These are phyloP conservation scores for Drosophila ananassae DNA, from an alignment of 1,140 invertebrate genomes.

Conservation along the genomic window DNA sequence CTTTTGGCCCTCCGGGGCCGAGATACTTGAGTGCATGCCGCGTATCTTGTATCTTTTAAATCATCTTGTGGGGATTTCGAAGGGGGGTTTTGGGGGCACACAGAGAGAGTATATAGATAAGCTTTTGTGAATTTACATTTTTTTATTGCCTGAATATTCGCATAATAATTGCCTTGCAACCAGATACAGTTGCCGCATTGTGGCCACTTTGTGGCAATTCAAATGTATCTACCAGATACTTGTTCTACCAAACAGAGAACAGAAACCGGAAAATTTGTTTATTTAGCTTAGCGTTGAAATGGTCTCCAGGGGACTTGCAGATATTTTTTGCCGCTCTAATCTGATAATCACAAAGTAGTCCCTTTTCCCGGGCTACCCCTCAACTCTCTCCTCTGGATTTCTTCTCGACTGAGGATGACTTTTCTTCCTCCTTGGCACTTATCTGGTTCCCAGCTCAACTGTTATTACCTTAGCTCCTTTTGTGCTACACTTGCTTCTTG, in stretches of 20 bases:
- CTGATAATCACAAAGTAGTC: slow-evolving; percentile 35
- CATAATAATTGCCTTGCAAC: slow-evolving; percentile 49
- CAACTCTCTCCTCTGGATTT: not conserved
- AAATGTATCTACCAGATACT: slow-evolving; percentile 59
- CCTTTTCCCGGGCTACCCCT: not conserved
- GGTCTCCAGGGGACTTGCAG: slow-evolving; percentile 52
- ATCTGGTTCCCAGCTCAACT: slow-evolving; percentile 41
- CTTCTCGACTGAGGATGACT: slow-evolving; percentile 15
- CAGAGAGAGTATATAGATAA: slow-evolving; percentile 23
- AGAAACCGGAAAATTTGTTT: slow-evolving; percentile 39
- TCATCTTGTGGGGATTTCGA: slow-evolving; percentile 34
- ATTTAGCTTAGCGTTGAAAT: slow-evolving; percentile 52
- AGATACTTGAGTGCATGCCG: slow-evolving; percentile 37
- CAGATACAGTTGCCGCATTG: slow-evolving; percentile 26
- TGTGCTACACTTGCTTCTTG: slow-evolving; percentile 70
- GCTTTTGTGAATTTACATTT: slow-evolving; percentile 41
- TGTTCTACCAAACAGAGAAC: slow-evolving; percentile 11
- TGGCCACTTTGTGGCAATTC: slow-evolving; percentile 53
- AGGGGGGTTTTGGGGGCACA: not conserved
- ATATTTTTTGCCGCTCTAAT: slow-evolving; percentile 44
- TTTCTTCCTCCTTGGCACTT: slow-evolving; percentile 30
- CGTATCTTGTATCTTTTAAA: slow-evolving; percentile 43
- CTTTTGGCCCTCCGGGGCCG: slow-evolving; percentile 41
- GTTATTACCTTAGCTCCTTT: slow-evolving; percentile 53
- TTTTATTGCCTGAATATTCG: slow-evolving; percentile 51